Evolutionary conservation across 2,113 vertebrate genomes (phyloP).

Genomic region (Hemichromis elongatus): DNA sequence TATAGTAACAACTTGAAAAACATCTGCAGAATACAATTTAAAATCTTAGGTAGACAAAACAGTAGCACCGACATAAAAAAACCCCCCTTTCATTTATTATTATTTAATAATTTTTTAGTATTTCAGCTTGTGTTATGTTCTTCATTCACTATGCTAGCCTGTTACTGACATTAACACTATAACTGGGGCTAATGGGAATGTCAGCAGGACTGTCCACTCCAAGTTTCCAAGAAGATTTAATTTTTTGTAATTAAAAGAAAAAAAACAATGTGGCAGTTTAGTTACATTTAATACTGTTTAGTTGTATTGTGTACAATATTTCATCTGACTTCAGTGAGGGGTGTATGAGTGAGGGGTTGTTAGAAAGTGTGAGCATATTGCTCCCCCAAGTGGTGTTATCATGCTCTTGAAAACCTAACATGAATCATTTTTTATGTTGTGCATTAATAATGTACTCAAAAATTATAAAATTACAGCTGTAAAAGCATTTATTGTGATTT

Average conservation of each 20-base stretch:
- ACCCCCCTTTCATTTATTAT: background rate
- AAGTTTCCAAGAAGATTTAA: background rate
- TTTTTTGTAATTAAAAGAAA: background rate
- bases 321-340: background rate
- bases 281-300: background rate
- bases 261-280: background rate
- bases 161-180: background rate
- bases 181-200: background rate
- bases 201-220: background rate
- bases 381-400: constrained; percentile 23
- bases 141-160: background rate
- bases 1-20: background rate
- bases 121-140: background rate
- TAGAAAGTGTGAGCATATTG: background rate
- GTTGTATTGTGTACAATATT: background rate
- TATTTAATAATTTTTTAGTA: background rate
- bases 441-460: background rate
- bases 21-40: background rate
- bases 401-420: background rate
- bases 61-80: background rate
- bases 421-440: background rate
- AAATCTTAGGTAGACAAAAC: accelerated
- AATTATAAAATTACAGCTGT: background rate
- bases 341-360: background rate
- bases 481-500: background rate